These are phyloP conservation scores for Lamellibrachia luymesi DNA, from an alignment of 1,140 invertebrate genomes.

Conservation along the genomic window DNA sequence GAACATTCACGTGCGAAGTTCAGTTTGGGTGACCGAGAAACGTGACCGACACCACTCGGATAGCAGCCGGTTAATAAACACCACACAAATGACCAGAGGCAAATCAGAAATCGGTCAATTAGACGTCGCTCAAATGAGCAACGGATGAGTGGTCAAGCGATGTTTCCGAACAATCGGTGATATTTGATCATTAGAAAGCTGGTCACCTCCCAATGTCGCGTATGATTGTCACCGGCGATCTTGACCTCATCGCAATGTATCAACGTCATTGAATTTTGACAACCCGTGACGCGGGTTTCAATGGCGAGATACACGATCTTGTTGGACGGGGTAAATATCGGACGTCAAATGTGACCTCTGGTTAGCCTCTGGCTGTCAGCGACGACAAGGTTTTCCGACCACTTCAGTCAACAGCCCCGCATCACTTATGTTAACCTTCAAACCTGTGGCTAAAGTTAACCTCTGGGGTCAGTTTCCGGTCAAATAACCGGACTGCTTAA, in stretches of 20 bases:
- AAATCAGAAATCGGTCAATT: constrained; percentile 1
- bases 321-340: background rate
- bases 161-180: background rate
- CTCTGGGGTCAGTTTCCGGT: background rate
- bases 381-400: background rate
- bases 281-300: background rate
- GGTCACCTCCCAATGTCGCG: background rate
- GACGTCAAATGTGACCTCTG: background rate
- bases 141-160: background rate
- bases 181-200: background rate
- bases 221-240: background rate
- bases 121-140: background rate
- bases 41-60: background rate
- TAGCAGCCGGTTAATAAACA: background rate
- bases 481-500: too few relatives aligned
- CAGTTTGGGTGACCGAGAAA: background rate
- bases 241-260: background rate
- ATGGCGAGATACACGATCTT: background rate
- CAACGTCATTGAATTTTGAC: background rate
- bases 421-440: background rate
- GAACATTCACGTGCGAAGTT: constrained; percentile 4
- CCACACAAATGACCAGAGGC: background rate
- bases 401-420: background rate
- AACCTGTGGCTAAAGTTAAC: background rate
- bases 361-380: background rate